Base-by-base conservation (phyloP, 2,888 invertebrate species). In the Idaea biselata region DNA sequence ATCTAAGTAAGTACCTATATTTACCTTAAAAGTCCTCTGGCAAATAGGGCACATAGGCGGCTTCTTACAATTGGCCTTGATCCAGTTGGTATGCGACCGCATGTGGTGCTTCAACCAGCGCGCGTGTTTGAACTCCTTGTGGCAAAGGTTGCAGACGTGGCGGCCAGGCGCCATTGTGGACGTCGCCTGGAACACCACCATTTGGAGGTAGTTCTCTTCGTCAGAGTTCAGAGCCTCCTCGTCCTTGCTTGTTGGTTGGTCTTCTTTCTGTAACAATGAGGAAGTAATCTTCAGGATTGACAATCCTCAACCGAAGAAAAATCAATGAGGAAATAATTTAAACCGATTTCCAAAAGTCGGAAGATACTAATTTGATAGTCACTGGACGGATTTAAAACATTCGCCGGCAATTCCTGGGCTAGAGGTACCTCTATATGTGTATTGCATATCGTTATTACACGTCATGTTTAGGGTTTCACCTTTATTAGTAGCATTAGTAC, bases 61-160 rank as follows among this genome's bases (percentile, higher is more conserved):
- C 74, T 94, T 94, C 84, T 94, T 94, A 79, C 94, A 94, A 68
- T 94, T 94, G 0, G 94, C 94, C 72, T 92, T 93, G 70, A 94
- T 94, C 94, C 94, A 94, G 81, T 94, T 94, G 16, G 93, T 88
- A 69, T 94, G 94, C 0, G 93, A 93, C 18, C 94, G 82, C 94
- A 94, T 94, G 72, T 94, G 94, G 67, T 93, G 93, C 72, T 94
- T 94, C 11, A 94, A 82, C 88, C 94, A 94, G 59, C 94, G 88
- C 6, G 94, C 93, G 68, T 94, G 94, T 67, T 94, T 94, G 76
- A 94, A 94, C 80, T 94, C 94, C 69, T 94, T 94, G 60, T 93
- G 94, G 78, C 94, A 94, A 6, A 94, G 86, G 78, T 94, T 94
- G 77, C 94, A 94, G 1, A 94, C 91, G 69, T 94, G 94, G 0